phyloP scores from a whole-genome alignment of 2,113 vertebrate species.

The Anarrhichthys ocellatus region DNA sequence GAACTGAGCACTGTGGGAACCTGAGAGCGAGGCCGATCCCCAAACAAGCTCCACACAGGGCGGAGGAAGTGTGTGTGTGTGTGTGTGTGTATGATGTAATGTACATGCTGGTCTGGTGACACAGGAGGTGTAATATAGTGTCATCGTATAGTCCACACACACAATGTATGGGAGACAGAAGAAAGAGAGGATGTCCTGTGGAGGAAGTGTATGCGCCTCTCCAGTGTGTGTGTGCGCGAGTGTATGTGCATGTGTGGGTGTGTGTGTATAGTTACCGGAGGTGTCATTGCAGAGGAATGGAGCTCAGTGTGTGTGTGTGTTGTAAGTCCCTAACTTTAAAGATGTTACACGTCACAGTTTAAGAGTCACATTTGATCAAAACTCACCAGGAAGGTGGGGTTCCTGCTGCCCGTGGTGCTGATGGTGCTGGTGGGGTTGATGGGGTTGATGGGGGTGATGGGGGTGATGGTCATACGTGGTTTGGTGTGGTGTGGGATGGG shows the following conservation, averaged over 20 bases:
- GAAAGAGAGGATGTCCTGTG: conserved; percentile 59
- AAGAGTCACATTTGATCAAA: background rate
- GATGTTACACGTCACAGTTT: background rate
- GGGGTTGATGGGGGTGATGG: background rate
- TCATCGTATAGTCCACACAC: conserved; percentile 4
- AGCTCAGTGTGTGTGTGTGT: conserved; percentile 2
- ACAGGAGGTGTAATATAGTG: conserved; percentile 7
- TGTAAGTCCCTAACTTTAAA: background rate
- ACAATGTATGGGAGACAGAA: conserved; percentile 22
- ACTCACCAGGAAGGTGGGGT: background rate
- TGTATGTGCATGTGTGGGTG: background rate
- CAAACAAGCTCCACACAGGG: conserved; percentile 15
- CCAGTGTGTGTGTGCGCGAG: background rate
- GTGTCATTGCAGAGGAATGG: conserved; percentile 2
- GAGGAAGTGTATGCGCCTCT: conserved; percentile 34
- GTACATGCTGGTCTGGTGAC: conserved; percentile 26
- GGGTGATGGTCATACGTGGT: background rate
- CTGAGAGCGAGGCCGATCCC: background rate
- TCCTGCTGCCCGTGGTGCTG: background rate
- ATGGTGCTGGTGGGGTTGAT: too few relatives aligned
- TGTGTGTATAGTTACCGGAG: background rate
- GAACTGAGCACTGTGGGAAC: conserved; percentile 51
- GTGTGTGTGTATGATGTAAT: conserved; percentile 31
- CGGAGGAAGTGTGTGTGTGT: conserved; percentile 3
- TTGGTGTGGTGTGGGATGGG: background rate